A percentile compares a stretch with the other conserved stretches of the same genome.
These are phyloP conservation scores for Anastrepha obliqua DNA, from an alignment of 1,140 invertebrate genomes.

Conservation along the genomic window DNA sequence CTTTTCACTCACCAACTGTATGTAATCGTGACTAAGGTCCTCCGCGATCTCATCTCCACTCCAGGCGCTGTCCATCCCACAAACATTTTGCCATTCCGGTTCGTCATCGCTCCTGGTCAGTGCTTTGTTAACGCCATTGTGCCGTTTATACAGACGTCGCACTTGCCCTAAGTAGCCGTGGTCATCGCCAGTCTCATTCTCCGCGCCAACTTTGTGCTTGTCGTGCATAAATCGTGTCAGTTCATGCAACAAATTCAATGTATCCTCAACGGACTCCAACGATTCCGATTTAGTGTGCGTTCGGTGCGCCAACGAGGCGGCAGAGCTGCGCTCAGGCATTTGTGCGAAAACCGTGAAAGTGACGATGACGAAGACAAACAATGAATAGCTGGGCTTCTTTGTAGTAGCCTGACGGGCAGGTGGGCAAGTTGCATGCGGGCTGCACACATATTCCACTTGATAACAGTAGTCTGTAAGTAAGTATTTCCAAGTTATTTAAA, in stretches of 20 bases:
- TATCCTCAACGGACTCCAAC: neutral
- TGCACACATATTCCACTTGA: neutral
- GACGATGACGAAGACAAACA: neutral
- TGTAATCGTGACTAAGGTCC: neutral
- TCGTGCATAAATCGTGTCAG: neutral
- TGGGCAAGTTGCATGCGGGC: neutral
- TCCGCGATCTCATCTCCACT: slow-evolving; percentile 14
- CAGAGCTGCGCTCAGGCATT: neutral
- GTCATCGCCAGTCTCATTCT: neutral
- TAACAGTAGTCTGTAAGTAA: neutral
- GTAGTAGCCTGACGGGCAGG: neutral
- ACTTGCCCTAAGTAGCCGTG: neutral
- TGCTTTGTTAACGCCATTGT: neutral
- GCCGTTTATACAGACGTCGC: neutral
- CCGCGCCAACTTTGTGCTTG: neutral
- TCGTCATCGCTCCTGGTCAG: neutral
- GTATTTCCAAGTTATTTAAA: neutral
- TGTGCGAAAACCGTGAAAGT: neutral
- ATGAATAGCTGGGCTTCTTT: neutral
- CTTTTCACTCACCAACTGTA: neutral
- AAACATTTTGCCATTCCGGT: slow-evolving; percentile 17
- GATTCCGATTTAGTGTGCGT: neutral
- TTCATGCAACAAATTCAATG: neutral
- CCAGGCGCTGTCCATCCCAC: neutral
- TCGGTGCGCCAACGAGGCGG: neutral